Evolutionary conservation across 2,113 vertebrate species (phyloP), one percentile per base, ranked within the genome.

Genomic region (Aythya baeri): DNA sequence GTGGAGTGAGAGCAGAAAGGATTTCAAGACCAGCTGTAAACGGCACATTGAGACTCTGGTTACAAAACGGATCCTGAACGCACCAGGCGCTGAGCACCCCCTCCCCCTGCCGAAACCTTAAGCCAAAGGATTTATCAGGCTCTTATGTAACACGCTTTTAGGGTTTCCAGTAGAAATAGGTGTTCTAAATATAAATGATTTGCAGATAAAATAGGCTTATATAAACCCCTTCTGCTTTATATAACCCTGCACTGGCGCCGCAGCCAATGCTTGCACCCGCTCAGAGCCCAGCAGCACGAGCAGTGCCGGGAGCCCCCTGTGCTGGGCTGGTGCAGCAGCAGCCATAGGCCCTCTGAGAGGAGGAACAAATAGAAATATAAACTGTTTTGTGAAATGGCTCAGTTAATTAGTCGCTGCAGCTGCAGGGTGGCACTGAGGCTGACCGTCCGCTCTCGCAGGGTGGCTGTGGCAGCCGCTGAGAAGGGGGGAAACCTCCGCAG

Each of bases 121-220:
- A 96, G 92, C 95, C 94, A 73, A 73, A 94, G 94, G 94, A 96
- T 96, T 96, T 96, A 95, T 82, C 62, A 61, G 86, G 93, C 86
- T 79, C 90, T 96, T 97, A 96, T 12, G 81, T 96, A 96, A 97
- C 27, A 50, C 1, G 90, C 86, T 88, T 95, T 96, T 96, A 95
- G 93, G 49, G 76, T 96, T 96, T 94, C 94, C 92, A 93, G 74
- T 58, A 92, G 94, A 95, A 97, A 96, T 84, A 95, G 94, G 93
- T 95, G 91, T 76, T 96, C 94, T 96, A 96, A 95, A 95, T 96
- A 96, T 88, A 97, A 96, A 88, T 88, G 61, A 91, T 96, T 82
- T 86, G 90, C 92, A 93, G 94, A 95, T 91, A 94, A 91, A 96
- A 96, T 73, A 93, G 92, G 93, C 90, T 96, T 97, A 95, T 86